Percentiles rank a stretch among this genome's conserved stretches.
These are phyloP conservation scores for Agrochola lychnidis DNA, from an alignment of 2,888 invertebrate species.

Conservation along the genomic window DNA sequence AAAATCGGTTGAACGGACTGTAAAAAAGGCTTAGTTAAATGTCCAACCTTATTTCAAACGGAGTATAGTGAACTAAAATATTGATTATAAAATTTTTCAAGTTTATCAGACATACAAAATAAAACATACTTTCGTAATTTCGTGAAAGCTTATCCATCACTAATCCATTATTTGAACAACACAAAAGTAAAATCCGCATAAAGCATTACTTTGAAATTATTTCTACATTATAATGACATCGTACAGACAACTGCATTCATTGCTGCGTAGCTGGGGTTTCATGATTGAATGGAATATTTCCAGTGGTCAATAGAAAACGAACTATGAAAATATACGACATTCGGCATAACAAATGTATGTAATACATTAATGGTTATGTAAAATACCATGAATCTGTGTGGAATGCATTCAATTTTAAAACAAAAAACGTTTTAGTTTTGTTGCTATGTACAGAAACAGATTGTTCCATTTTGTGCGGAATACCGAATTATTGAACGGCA, in stretches of 20 bases:
- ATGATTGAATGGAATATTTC: not conserved
- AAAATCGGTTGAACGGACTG: too few relatives aligned
- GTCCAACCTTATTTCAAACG: too few relatives aligned
- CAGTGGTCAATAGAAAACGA: constrained; percentile 9
- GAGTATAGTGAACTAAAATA: too few relatives aligned
- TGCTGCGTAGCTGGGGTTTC: not conserved
- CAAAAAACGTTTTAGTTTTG: not conserved
- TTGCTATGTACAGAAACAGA: constrained; percentile 7
- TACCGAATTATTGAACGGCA: constrained; percentile 37
- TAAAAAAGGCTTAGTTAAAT: too few relatives aligned
- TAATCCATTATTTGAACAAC: not conserved
- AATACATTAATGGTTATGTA: not conserved
- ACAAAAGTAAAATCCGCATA: not conserved
- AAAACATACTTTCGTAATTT: not conserved
- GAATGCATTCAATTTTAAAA: constrained; percentile 16
- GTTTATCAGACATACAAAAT: not conserved
- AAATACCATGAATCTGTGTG: constrained; percentile 7
- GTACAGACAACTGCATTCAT: constrained; percentile 5
- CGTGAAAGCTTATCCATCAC: not conserved
- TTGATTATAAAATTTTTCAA: too few relatives aligned
- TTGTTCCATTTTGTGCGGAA: constrained; percentile 20
- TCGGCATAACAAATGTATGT: not conserved
- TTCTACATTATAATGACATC: constrained; percentile 16
- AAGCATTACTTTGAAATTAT: not conserved
- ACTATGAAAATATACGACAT: constrained; percentile 1